Conservation (phyloP, 1,140 invertebrate species). For the Capitella teleta region DNA sequence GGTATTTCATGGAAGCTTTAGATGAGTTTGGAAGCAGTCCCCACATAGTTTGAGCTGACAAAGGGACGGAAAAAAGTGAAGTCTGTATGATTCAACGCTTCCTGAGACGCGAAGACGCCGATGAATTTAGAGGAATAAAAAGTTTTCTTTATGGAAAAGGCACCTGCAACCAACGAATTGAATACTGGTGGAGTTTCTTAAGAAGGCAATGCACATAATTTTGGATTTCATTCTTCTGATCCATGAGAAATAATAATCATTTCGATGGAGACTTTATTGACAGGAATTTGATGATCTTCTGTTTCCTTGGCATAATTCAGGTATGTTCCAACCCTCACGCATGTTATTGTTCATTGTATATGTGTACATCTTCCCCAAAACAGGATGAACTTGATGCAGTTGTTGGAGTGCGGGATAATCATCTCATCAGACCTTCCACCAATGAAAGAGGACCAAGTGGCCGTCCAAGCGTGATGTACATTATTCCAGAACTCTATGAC, state of each 20-base stretch:
- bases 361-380: not conserved
- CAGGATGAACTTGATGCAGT: not conserved
- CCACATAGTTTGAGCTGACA: not conserved
- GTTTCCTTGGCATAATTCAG: slow-evolving; percentile 1
- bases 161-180: not conserved
- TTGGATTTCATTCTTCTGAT: not conserved
- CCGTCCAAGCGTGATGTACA: not conserved
- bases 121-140: no score
- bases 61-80: not conserved
- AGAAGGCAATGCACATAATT: not conserved
- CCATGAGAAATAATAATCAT: not conserved
- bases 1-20: slow-evolving; percentile 18
- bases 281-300: not conserved
- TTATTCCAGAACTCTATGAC: not conserved
- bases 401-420: not conserved
- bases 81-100: no score
- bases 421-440: no score
- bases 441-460: no score
- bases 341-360: no score
- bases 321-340: no score
- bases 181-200: not conserved
- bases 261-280: not conserved
- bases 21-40: slow-evolving; percentile 6
- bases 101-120: no score
- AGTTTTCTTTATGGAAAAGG: not conserved